Evolutionary conservation across 2,797 vertebrate genomes (phyloP), one percentile per base, ranked within the genome.

Genomic region (Tenualosa ilisha): DNA sequence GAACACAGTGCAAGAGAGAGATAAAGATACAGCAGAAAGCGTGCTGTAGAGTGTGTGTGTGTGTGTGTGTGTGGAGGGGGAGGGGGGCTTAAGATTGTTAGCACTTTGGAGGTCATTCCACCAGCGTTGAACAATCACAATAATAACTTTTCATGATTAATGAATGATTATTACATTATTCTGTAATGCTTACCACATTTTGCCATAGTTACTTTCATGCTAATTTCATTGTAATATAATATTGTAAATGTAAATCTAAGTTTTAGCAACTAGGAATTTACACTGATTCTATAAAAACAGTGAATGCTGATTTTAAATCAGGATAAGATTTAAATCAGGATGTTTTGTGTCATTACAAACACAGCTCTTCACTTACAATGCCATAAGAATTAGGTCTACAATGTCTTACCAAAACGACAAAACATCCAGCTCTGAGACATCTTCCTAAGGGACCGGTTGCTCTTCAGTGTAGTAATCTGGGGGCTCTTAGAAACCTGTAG

Each of bases 381-480:
- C 40, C 11, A 13, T 15, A 72, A 40, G 3, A 15, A 72, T 22
- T 22, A 56, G 4, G 54, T 20, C 54, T 54, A 17, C 53, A 54
- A 6, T 17, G 24, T 11, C 86, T 82, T 65, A 87, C 86, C 85
- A 49, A 8, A 83, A 43, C 22, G 43, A 61, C 79, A 82, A 46
- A 75, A 61, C 11, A 31, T 59, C 11, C 51, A 17, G 43, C 24
- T 37, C 22, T 82, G 84, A 82, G 20, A 43, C 89, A 91, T 92
- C 51, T 85, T 87, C 51, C 59, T 82, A 86, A 8, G 81, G 87
- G 46, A 49, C 53, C 50, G n/a, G 63, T 51, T 86, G 81, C 86
- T 82, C 75, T 3, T 84, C 83, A 85, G 84, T 17, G 40, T 43
- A 92, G 93, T 88, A 86, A 93, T 91, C 94, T 86, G 22, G 3